phyloP scores from a whole-genome alignment of 2,797 vertebrate species.

The Anabacerthia variegaticeps region DNA sequence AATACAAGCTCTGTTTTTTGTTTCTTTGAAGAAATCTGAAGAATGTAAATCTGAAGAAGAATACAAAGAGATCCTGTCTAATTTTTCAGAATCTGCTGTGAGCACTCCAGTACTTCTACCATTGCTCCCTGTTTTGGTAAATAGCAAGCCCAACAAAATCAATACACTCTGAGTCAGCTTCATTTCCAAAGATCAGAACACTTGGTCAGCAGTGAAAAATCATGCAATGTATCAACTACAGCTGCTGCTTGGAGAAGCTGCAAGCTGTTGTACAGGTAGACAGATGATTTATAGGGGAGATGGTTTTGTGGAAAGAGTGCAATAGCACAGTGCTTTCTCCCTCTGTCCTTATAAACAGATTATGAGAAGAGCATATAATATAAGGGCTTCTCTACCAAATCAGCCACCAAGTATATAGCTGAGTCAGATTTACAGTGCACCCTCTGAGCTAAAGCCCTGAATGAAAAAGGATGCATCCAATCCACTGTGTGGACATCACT shows the following conservation, averaged over 20 bases:
- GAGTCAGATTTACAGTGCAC: neutral
- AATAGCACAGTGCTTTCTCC: neutral
- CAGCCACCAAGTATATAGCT: neutral
- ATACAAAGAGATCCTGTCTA: neutral
- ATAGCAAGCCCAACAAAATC: neutral
- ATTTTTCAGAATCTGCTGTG: neutral
- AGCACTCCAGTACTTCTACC: neutral
- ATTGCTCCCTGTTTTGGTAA: neutral
- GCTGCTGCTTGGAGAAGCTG: neutral
- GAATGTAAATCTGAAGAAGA: neutral
- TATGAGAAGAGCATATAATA: neutral
- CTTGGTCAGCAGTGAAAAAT: slow-evolving; percentile 24
- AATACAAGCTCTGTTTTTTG: neutral
- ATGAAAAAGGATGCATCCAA: neutral
- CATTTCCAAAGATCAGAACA: slow-evolving; percentile 11
- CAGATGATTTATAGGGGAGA: neutral
- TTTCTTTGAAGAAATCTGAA: neutral
- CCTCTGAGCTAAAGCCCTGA: neutral
- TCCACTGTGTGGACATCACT: neutral
- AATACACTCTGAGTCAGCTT: neutral
- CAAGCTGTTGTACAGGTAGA: neutral
- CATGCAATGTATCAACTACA: neutral
- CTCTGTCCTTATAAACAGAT: neutral
- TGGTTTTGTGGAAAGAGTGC: neutral
- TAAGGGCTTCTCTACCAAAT: neutral